Conservation (phyloP, 1,140 invertebrate species). For the Pachypeltis micranthus region DNA sequence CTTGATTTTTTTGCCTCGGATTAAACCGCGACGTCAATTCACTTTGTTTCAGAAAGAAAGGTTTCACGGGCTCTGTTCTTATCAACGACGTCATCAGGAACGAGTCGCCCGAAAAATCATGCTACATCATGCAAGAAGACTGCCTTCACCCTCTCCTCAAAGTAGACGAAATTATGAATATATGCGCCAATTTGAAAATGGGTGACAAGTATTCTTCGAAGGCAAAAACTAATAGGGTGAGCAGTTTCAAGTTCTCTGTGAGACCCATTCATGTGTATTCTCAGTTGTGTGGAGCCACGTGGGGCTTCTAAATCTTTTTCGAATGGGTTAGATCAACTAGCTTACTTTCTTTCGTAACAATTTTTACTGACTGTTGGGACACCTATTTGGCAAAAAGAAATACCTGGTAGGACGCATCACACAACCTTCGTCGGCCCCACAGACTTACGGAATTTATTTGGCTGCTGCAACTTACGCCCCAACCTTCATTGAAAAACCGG, state of each 20-base stretch:
- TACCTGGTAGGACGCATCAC: no score
- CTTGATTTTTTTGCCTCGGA: no score
- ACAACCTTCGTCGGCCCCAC: no score
- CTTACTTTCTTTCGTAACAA: background rate
- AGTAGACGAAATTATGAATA: constrained; percentile 77
- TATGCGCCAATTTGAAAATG: constrained; percentile 84
- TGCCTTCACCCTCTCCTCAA: constrained; percentile 76
- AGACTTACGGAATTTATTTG: no score
- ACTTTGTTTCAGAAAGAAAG: background rate
- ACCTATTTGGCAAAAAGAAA: no score
- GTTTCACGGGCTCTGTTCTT: constrained; percentile 58
- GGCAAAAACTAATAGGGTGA: constrained; percentile 60
- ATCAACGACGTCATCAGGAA: constrained; percentile 77
- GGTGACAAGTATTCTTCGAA: constrained; percentile 60
- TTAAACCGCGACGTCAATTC: no score
- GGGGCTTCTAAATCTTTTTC: background rate
- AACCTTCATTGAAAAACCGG: no score
- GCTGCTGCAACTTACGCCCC: no score
- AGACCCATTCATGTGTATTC: background rate
- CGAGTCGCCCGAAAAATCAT: constrained; percentile 35
- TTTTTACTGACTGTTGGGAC: background rate
- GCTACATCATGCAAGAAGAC: constrained; percentile 93
- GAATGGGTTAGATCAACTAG: background rate
- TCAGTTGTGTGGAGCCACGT: background rate
- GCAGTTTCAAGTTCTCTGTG: constrained; percentile 31